phyloP scores from a whole-genome alignment of 2,797 vertebrate species.

The Pipistrellus nathusii region DNA sequence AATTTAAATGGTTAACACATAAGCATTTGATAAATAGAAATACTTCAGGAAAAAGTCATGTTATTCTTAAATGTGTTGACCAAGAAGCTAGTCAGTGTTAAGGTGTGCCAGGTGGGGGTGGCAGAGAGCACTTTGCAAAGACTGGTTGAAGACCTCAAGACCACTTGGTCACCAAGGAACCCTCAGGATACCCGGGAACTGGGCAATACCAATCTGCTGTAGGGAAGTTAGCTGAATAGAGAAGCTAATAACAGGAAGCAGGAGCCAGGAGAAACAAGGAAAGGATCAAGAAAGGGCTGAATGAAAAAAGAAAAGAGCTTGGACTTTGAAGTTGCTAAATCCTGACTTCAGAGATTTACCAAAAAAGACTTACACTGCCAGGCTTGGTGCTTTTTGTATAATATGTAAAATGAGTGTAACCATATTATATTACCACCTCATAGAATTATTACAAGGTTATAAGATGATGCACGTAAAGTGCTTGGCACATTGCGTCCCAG shows the following conservation, averaged over 20 bases:
- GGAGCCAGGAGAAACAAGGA: constrained; percentile 48
- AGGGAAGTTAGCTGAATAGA: constrained; percentile 46
- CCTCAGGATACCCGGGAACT: background rate
- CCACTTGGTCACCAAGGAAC: constrained; percentile 20
- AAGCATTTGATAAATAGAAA: background rate
- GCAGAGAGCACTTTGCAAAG: constrained; percentile 54
- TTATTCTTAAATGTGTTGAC: background rate
- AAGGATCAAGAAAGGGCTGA: constrained; percentile 46
- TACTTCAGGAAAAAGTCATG: background rate
- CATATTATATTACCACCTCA: background rate
- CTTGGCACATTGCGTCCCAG: background rate
- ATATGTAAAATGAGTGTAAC: background rate
- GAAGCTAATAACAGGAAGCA: constrained; percentile 44
- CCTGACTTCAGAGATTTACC: constrained; percentile 31
- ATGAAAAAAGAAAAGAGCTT: constrained; percentile 13
- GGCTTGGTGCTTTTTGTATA: background rate
- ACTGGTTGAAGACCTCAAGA: background rate
- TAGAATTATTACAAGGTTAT: background rate
- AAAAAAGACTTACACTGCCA: constrained; percentile 1
- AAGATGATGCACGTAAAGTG: background rate
- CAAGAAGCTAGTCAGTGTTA: background rate
- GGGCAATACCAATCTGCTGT: constrained; percentile 17
- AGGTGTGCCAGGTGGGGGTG: constrained; percentile 57
- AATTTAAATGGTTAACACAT: constrained; percentile 1
- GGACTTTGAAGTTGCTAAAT: constrained; percentile 45